Evolutionary conservation across 2,888 invertebrate genomes (phyloP).

Genomic region (Mimachlamys varia): DNA sequence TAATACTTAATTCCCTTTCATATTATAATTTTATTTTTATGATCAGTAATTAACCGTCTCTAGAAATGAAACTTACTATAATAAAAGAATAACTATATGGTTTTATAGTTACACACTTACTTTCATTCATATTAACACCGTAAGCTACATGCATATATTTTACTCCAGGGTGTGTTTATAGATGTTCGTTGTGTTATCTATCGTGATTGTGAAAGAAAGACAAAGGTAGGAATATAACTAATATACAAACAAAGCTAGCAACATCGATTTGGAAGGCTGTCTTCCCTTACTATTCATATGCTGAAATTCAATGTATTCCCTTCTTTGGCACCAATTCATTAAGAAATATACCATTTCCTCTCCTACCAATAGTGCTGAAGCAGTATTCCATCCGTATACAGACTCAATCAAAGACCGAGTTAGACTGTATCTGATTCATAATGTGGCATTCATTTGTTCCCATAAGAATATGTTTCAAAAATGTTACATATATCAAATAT

Average conservation of each 20-base stretch:
- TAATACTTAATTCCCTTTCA: no score
- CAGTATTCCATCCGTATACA: background rate
- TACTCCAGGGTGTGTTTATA: background rate
- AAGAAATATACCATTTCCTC: background rate
- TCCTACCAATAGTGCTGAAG: background rate
- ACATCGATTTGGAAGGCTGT: background rate
- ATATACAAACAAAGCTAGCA: background rate
- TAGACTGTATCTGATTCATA: background rate
- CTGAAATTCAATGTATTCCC: background rate
- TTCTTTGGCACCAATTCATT: background rate
- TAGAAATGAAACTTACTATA: no score
- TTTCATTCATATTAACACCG: no score
- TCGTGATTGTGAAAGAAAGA: background rate
- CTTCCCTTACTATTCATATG: background rate
- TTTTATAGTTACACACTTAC: background rate
- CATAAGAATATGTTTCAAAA: no score
- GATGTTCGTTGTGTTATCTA: background rate
- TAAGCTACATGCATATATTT: background rate
- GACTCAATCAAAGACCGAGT: background rate
- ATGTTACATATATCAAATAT: no score
- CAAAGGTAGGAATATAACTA: slow-evolving; percentile 11
- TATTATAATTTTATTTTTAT: no score
- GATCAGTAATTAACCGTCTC: no score
- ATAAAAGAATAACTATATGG: background rate
- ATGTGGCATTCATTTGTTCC: background rate